Evolutionary conservation across 2,888 invertebrate species (phyloP), one percentile per base, ranked within the genome.

Genomic region (Nomada fabriciana): DNA sequence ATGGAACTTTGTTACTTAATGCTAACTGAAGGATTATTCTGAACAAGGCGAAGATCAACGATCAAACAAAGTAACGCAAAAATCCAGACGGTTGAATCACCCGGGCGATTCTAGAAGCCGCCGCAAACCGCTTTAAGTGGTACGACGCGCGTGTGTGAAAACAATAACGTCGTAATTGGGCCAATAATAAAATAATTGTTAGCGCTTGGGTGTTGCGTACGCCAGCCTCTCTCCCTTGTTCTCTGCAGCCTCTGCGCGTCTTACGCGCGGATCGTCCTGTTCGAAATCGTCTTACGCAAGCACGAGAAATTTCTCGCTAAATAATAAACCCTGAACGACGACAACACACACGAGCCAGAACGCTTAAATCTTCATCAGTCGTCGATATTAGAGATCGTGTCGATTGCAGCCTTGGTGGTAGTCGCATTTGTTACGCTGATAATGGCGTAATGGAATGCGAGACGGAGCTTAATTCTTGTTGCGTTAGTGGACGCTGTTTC

Each of bases 121-220:
- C 76, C 77, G 69, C 74, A 50, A 89, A 88, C 89, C 86, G 89
- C 88, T 90, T 90, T 83, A 88, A 89, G 79, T 82, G 86, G 82
- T 83, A 76, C 79, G 87, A 68, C 36, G 77, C 85, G 77, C 80
- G 84, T 81, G 83, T 86, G 88, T 85, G 84, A 89, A 90, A 90
- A 91, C 90, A 90, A 87, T 90, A 89, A 88, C 88, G 85, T 71
- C 85, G 88, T 91, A 91, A 91, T 91, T 91, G 90, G 88, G 80
- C 89, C 89, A 91, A 91, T 91, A 90, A 91, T 90, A 91, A 91
- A 90, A 91, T 90, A 90, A 91, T 90, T 90, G 88, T 88, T 89
- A 87, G 78, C 85, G 83, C 87, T 83, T 82, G 81, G 81, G 75
- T 78, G 82, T 75, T 68, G 80, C 73, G 69, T 74, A 76, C 83